phyloP scores from a whole-genome alignment of 2,113 vertebrate genomes.

The Cyanoderma ruficeps region DNA sequence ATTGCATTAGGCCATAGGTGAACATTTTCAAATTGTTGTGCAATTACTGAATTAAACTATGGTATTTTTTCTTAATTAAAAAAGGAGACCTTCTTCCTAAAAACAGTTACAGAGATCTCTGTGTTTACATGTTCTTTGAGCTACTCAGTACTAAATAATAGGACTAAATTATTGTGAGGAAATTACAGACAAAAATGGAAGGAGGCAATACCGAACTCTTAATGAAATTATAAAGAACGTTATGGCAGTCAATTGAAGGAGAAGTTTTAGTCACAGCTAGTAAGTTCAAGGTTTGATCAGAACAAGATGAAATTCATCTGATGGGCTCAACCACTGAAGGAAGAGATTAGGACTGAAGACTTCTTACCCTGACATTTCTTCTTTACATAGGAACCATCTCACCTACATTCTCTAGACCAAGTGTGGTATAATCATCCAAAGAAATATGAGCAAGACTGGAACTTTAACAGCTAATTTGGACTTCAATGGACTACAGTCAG shows the following conservation, averaged over 20 bases:
- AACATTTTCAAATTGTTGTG: constrained; percentile 4
- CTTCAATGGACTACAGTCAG: background rate
- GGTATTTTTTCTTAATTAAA: background rate
- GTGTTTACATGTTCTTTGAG: background rate
- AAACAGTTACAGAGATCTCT: background rate
- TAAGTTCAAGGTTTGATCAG: background rate
- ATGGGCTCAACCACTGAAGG: background rate
- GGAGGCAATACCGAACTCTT: background rate
- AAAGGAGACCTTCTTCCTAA: background rate
- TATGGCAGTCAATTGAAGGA: background rate
- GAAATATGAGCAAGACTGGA: background rate
- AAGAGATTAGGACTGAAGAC: background rate
- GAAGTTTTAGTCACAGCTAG: background rate
- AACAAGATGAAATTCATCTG: background rate
- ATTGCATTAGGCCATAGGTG: background rate
- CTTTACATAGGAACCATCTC: background rate
- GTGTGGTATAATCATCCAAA: background rate
- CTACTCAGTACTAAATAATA: background rate
- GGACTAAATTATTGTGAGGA: background rate
- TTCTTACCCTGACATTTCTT: background rate
- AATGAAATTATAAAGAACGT: background rate
- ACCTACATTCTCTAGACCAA: background rate
- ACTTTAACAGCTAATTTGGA: background rate
- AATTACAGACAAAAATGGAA: background rate
- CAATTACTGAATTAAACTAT: constrained; percentile 20